Evolutionary conservation across 2,113 vertebrate genomes (phyloP), one percentile per base, ranked within the genome.

Genomic region (Ptilorrhoa leucosticta): DNA sequence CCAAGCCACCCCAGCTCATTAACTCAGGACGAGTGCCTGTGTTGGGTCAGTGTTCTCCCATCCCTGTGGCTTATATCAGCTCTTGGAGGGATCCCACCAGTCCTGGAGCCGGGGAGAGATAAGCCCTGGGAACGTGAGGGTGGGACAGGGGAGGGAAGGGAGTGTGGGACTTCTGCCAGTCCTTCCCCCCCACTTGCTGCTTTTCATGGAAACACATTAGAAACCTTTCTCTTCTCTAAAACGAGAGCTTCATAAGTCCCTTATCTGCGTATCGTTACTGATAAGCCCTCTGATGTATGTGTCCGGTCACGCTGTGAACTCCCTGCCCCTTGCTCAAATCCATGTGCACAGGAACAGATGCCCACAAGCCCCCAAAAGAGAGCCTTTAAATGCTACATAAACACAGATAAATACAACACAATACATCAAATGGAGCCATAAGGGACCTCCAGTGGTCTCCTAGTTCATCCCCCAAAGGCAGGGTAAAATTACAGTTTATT

Each of bases 281-380:
- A 92, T 96, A 94, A 92, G 65, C 60, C 13, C 54, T 47, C 35
- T 94, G 86, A 95, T 81, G 6, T n/a, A 77, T 37, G 70, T 56
- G 70, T 54, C 76, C 4, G 6, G 76, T 80, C 83, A 63, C 7
- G 9, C 45, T 14, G 53, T 61, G 90, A 83, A 66, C 72, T 68
- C 83, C 56, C 50, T 84, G 78, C 40, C 69, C 78, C 42, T 50
- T 16, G 28, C 37, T 84, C n/a, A 20, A n/a, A 40, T n/a, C 20
- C 15, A 1, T 15, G 11, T 61, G 60, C 72, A 75, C 71, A 70
- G 60, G 78, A 90, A 56, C 30, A 80, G 85, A 85, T 8, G 83
- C 15, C 11, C 58, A 69, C 30, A 14, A 40, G 8, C 26, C 77
- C 47, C 11, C 2, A 3, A 39, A 71, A 57, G 48, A 73, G 13